These are phyloP conservation scores for Agrilus mali DNA, from an alignment of 2,888 invertebrate genomes.

Conservation along the genomic window DNA sequence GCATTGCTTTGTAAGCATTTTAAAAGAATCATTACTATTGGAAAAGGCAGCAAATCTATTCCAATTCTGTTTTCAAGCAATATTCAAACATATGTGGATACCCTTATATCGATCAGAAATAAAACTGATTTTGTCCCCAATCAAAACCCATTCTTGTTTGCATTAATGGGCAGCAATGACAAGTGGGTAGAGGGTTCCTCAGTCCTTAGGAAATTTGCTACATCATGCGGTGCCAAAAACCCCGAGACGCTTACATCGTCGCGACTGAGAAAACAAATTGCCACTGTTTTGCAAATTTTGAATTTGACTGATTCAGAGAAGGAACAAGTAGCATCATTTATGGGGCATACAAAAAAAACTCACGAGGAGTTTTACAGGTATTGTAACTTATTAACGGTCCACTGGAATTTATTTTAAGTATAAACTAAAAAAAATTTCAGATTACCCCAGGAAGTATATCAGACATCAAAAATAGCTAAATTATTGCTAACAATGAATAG, in stretches of 20 bases:
- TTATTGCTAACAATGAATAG: conserved; percentile 8
- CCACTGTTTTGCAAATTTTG: no score
- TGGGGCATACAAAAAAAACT: no score
- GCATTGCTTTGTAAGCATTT: no score
- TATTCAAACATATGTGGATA: conserved; percentile 1
- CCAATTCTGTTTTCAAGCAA: conserved; percentile 5
- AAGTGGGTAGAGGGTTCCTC: conserved; percentile 16
- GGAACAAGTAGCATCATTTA: no score
- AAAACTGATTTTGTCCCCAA: conserved; percentile 10
- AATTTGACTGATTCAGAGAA: no score
- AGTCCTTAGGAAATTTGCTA: background rate
- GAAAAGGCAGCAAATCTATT: conserved; percentile 6
- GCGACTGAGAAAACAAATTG: no score
- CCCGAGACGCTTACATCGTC: no score
- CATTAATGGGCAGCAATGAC: conserved; percentile 10
- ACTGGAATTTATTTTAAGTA: no score
- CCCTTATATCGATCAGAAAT: conserved; percentile 6
- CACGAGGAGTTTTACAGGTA: no score
- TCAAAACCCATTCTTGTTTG: conserved; percentile 16
- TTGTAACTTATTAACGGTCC: background rate
- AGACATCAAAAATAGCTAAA: conserved; percentile 9
- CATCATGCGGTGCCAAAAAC: no score
- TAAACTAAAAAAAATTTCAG: background rate
- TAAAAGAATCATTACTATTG: background rate
- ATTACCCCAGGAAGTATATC: conserved; percentile 6